Base-by-base conservation (phyloP, 2,888 invertebrate genomes). In the Drosophila eohydei region DNA sequence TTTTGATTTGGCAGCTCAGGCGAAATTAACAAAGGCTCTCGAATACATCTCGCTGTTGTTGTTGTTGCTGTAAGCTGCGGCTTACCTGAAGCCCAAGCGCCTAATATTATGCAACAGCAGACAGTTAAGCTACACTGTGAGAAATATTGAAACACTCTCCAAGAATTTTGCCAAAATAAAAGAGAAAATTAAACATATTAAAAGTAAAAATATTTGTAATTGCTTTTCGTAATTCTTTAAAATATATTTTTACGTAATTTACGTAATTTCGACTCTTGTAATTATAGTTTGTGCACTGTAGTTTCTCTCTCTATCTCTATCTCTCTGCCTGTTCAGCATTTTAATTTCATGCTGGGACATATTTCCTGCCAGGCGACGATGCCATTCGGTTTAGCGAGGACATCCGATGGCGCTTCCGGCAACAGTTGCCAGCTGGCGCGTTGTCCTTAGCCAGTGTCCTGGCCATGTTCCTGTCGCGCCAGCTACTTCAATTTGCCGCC, bases 341-440 rank as follows among this genome's bases (percentile, higher is more conserved):
- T 85, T 78, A 88, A 89, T 89, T 85, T 89, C 67, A 77, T 77
- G 81, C 84, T 88, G 83, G 63, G 89, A 63, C 81, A 81, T 83
- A 85, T 89, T 87, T 86, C 87, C 88, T 84, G 84, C 41, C 71
- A 60, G 79, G 74, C 79, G 69, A 78, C 74, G 82, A 80, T 72
- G 84, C 80, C 86, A 74, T 89, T 82, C 77, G 88, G 86, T 82
- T 87, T 89, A 87, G 90, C 83, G 69, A 85, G 90, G 79, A 89
- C 90, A 88, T 87, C 86, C 86, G 90, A 54, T 65, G 70, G 72
- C 71, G 79, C 77, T 89, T 87, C 90, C 86, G 90, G 86, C 86
- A 83, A 82, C 81, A 88, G 90, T 80, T 89, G 90, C 83, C 88
- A 86, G 74, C 83, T 81, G 88, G 58, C 77, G 55, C 46, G 26